Percentiles rank a stretch among this genome's conserved stretches.
phyloP scores from a whole-genome alignment of 2,888 invertebrate genomes.

The Drosophila falleni region DNA sequence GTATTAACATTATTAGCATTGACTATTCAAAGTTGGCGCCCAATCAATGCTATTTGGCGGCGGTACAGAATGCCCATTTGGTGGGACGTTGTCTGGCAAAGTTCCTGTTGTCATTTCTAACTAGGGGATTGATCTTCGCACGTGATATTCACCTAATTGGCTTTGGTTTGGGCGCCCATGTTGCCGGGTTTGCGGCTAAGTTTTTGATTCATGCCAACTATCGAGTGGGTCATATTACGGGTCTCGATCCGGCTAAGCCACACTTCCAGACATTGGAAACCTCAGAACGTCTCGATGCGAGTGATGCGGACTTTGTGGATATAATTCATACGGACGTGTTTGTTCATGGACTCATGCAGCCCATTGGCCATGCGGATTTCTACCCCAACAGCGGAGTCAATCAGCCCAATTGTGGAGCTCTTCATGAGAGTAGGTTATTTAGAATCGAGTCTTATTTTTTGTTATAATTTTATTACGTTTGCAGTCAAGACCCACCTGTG shows the following conservation, averaged over 20 bases:
- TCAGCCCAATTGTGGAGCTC: no score
- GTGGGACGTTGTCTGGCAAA: neutral
- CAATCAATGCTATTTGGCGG: neutral
- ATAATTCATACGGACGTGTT: no score
- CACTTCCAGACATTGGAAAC: neutral
- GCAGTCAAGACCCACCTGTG: no score
- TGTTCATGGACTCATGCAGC: conserved; percentile 7
- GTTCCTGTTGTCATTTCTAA: neutral
- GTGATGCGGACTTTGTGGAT: conserved; percentile 8
- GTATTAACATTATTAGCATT: neutral
- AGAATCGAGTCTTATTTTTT: no score
- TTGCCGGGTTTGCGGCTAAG: conserved; percentile 4
- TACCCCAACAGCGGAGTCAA: no score
- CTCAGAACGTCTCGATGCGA: no score
- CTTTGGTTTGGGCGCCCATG: conserved; percentile 7
- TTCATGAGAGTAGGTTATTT: no score
- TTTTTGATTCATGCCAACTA: neutral
- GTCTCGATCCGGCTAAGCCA: conserved; percentile 2
- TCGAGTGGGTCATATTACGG: neutral
- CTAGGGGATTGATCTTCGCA: neutral
- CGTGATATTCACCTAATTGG: conserved; percentile 7
- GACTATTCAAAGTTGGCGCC: conserved; percentile 7
- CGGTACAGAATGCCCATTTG: conserved; percentile 4
- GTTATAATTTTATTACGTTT: no score
- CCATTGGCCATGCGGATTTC: neutral